Base-by-base conservation (phyloP, 2,113 vertebrate genomes). In the Forbesichthys agassizii region DNA sequence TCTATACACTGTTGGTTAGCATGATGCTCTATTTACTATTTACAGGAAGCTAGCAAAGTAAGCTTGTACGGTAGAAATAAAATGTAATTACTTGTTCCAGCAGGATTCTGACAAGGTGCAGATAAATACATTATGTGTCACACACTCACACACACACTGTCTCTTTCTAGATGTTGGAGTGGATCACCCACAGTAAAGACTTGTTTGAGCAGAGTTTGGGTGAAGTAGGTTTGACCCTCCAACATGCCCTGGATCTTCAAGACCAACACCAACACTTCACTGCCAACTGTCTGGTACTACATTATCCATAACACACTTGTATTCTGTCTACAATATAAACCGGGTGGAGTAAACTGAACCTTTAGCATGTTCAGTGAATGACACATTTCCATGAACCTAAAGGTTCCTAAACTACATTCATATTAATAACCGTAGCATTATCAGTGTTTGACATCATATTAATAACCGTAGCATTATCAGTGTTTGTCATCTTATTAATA, bases 131-230 rank as follows among this genome's bases (percentile, higher is more conserved):
- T 27, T 27, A 20, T 20, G 27, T 36, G 27, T 59, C 57, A 36
- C 58, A 36, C 27, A 36, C 48, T 18, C 18, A 61, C 42, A 58
- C 52, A 72, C 69, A 57, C 60, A 48, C 14, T 33, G 1, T 75
- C 42, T 53, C 57, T 46, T 18, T 9, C 13, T 20, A 99, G 97
- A 99, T 99, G 98, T 98, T 98, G 0, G 95, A 98, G 88, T 99
- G 98, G 97, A 99, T 99, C 88, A 95, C 95, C 77, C 97, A 99
- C 94, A 99, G 98, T 84, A 98, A 97, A 54, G 97, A 99, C 53
- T 69, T 99, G 83, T 99, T 99, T 87, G 84, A 95, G 48, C 96
- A 99, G 92, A 96, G 95, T 73, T 94, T 98, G 85, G 95, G 93
- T 0, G 97, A 99, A 86, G 98, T 99, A 0, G 97, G 98, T 0